Evolutionary conservation across 1,140 invertebrate species (phyloP).

Genomic region (Dufourea novaeangliae): DNA sequence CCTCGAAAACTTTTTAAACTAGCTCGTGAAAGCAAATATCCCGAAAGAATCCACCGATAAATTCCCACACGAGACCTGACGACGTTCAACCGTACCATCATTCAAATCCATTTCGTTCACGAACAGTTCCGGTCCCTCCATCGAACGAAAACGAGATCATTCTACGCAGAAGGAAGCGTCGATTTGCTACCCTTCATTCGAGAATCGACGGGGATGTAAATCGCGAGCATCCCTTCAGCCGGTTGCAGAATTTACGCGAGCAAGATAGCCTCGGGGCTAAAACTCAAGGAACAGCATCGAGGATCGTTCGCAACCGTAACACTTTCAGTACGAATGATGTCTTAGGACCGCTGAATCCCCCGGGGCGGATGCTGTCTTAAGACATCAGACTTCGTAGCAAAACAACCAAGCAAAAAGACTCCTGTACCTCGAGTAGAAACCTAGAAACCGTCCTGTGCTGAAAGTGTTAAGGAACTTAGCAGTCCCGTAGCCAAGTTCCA

Average conservation of each 20-base stretch:
- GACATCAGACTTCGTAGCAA: too few species aligned
- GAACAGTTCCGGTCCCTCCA: neutral
- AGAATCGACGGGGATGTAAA: neutral
- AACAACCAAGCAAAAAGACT: too few species aligned
- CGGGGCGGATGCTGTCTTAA: too few species aligned
- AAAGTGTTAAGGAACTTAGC: too few species aligned
- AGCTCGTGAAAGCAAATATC: neutral
- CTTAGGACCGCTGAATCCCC: too few species aligned
- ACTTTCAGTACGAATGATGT: too few species aligned
- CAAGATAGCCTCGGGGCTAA: neutral
- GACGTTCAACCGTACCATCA: neutral
- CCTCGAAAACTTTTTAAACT: neutral
- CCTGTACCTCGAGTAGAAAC: too few species aligned
- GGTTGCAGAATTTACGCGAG: neutral
- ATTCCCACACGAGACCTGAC: neutral
- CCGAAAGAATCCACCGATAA: neutral
- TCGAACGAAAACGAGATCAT: neutral
- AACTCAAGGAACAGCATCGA: neutral
- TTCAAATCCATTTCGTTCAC: slow-evolving; percentile 11
- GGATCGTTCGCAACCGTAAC: too few species aligned
- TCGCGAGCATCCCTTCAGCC: neutral
- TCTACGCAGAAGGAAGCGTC: neutral
- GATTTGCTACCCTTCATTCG: neutral
- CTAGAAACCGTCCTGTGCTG: too few species aligned
- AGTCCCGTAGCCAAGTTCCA: too few species aligned